Evolutionary conservation across 2,113 vertebrate species (phyloP).

Genomic region (Zapus hudsonius): DNA sequence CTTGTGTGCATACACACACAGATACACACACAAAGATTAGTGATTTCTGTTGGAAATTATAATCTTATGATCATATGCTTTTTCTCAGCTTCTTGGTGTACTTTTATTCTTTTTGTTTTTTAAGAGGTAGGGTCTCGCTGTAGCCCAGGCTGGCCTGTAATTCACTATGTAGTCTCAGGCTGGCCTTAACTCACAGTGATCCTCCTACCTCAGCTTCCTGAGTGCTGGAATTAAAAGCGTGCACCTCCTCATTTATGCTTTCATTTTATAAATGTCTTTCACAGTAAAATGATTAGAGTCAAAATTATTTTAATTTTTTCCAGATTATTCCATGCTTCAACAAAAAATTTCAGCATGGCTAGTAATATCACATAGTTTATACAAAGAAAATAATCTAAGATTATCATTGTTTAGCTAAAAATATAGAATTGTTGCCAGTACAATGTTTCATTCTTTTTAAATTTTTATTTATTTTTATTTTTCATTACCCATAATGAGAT

Average conservation of each 20-base stretch:
- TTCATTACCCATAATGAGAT: too few species aligned
- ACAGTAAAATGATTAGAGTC: slow-evolving; percentile 1
- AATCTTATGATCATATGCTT: background rate
- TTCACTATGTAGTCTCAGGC: too few species aligned
- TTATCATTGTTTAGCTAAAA: slow-evolving; percentile 35
- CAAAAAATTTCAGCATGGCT: slow-evolving; percentile 29
- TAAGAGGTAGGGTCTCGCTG: too few species aligned
- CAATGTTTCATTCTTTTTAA: background rate
- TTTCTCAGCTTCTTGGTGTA: background rate
- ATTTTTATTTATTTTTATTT: too few species aligned
- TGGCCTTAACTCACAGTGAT: too few species aligned
- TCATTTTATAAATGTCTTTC: slow-evolving; percentile 1
- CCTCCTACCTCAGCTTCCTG: too few species aligned
- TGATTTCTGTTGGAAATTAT: background rate
- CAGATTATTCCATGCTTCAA: background rate
- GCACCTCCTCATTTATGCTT: background rate
- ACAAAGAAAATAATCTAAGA: background rate
- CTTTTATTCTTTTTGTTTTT: background rate
- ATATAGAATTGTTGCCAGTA: background rate
- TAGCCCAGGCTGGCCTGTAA: too few species aligned
- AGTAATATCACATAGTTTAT: background rate
- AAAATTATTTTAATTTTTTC: slow-evolving; percentile 15
- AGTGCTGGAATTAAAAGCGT: too few species aligned
- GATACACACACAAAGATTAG: too few species aligned
- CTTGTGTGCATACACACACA: too few species aligned